phyloP scores from a whole-genome alignment of 2,888 invertebrate genomes.

The Euzetes globulus region DNA sequence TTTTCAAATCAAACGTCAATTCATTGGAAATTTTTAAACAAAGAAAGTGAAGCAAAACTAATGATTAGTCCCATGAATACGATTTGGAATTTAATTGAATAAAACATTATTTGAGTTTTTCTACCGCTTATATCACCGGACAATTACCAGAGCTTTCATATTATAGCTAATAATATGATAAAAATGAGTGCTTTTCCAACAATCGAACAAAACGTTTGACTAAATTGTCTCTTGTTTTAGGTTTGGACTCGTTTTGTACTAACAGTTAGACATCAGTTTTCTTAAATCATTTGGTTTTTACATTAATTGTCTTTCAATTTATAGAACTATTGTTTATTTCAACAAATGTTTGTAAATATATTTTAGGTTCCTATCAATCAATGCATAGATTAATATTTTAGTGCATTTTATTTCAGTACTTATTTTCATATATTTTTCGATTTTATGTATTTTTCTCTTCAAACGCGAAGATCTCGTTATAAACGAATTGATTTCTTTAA shows the following conservation, averaged over 20 bases:
- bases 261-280: background rate
- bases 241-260: background rate
- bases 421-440: background rate
- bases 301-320: background rate
- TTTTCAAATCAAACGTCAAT: conserved; percentile 14
- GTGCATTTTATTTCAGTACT: background rate
- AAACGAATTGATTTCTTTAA: no score
- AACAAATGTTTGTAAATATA: conserved; percentile 12
- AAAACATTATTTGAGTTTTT: background rate
- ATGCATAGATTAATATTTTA: background rate
- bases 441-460: no score
- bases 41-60: background rate
- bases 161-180: no score
- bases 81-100: background rate
- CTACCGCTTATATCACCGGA: background rate
- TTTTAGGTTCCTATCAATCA: conserved; percentile 14
- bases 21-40: background rate
- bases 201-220: background rate
- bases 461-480: no score
- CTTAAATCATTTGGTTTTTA: background rate
- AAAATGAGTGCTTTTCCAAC: background rate
- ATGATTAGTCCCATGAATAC: background rate
- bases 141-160: no score
- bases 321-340: background rate
- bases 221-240: background rate